A percentile compares a stretch with the other conserved stretches of the same genome.
These are phyloP conservation scores for Mylabris sibirica DNA, from an alignment of 2,888 invertebrate species.

Conservation along the genomic window DNA sequence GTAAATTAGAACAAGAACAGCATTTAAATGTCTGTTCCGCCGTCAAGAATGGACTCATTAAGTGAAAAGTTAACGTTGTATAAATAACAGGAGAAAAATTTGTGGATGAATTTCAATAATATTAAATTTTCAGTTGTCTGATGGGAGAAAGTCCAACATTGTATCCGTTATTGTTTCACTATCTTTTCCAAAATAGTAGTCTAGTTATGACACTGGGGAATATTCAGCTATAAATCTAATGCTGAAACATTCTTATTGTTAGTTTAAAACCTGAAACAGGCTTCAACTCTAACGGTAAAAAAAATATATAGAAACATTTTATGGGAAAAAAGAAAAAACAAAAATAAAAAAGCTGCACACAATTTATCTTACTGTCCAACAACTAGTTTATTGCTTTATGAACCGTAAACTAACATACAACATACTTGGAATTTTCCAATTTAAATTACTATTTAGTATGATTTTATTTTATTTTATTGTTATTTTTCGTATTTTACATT, in stretches of 20 bases:
- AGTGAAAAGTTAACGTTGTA: background rate
- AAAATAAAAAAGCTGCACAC: background rate
- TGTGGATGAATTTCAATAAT: background rate
- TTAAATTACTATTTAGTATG: background rate
- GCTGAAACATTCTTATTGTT: background rate
- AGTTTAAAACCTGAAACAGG: background rate
- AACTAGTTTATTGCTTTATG: constrained; percentile 10
- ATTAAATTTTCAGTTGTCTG: background rate
- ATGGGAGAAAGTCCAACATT: background rate
- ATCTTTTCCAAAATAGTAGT: background rate
- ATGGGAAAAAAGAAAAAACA: background rate
- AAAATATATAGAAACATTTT: too few species aligned
- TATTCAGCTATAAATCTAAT: background rate
- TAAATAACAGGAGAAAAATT: background rate
- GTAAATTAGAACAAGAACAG: background rate
- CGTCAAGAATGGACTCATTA: background rate
- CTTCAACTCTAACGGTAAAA: background rate
- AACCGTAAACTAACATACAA: background rate
- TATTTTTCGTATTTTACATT: too few species aligned
- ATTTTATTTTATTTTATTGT: background rate
- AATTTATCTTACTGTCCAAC: constrained; percentile 7
- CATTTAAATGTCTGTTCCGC: background rate
- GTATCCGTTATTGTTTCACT: background rate
- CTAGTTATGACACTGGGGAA: background rate
- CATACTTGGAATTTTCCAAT: constrained; percentile 2